phyloP scores from a whole-genome alignment of 2,888 invertebrate species.

The Hyppa rectilinea region DNA sequence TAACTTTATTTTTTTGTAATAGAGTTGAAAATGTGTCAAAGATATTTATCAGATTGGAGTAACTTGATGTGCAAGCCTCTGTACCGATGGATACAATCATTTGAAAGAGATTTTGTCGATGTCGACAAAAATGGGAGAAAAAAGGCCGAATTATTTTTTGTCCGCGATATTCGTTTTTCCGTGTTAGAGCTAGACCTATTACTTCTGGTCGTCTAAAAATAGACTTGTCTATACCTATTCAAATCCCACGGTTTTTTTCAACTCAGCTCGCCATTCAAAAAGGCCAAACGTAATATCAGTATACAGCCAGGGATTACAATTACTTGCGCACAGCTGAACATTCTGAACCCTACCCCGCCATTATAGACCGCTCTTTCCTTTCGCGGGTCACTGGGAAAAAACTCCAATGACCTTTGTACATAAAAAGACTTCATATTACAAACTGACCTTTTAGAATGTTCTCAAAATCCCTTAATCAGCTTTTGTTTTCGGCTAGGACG shows the following conservation, averaged over 20 bases:
- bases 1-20: no score
- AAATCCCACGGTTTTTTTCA: background rate
- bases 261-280: conserved; percentile 13
- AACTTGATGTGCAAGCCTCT: no score
- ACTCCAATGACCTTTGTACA: conserved; percentile 35
- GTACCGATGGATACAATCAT: background rate
- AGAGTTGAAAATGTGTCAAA: no score
- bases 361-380: conserved; percentile 20
- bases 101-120: background rate
- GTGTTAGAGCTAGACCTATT: no score
- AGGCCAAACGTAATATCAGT: conserved; percentile 17
- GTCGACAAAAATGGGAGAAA: no score
- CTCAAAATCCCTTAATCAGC: conserved; percentile 17
- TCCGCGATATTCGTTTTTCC: background rate
- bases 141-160: background rate
- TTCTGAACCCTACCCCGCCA: conserved; percentile 14
- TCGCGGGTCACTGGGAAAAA: conserved; percentile 35
- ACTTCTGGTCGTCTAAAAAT: background rate
- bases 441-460: conserved; percentile 31
- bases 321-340: conserved; percentile 41
- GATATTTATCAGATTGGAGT: no score
- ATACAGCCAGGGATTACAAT: conserved; percentile 34
- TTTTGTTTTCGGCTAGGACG: conserved; percentile 8
- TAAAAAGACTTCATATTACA: conserved; percentile 28
- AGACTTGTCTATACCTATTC: background rate